Base-by-base conservation (phyloP, 1,140 invertebrate genomes). In the Anagrus nilaparvatae region DNA sequence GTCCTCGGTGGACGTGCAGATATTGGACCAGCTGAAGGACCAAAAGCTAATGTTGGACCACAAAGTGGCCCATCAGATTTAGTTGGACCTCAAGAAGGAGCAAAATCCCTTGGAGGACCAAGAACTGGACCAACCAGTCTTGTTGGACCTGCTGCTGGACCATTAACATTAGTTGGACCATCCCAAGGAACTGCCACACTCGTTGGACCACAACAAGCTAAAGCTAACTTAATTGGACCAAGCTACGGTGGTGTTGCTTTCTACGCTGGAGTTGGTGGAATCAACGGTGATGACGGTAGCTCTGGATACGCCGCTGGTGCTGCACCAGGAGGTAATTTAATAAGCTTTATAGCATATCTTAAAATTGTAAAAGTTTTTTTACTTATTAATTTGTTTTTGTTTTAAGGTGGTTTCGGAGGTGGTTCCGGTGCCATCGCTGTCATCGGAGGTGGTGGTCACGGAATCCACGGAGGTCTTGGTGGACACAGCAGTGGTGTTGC, bases 221-320 rank as follows among this genome's bases (percentile, higher is more conserved):
- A 58, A 41, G 63, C 63, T 55, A 65, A 61, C 61, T 61, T 68
- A 39, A 62, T 68, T 20, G 65, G 65, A 65, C 65, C 65, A 39
- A 64, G 61, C 58, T 59, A 60, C 43, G 65, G 65, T 48, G 63
- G 61, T 40, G 64, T 68, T 45, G 59, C 61, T 39, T 61, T 66
- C 62, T 65, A 59, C 40, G 65, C 65, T 44, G 65, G 65, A 47
- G 51, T 61, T 48, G 64, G 64, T 56, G 62, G 61, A 52, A 61
- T 68, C 60, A 68, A 68, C 59, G 65, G 65, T 61, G 65, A 68
- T 45, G 64, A 68, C 34, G 65, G 65, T 49, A 66, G 62, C 64
- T 65, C 65, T 50, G 65, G 65, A 47, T 60, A 60, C 42, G 65
- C 65, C 44, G 65, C 63, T 29, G 59, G 56, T 55, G 64, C 62